These are phyloP conservation scores for Pipistrellus kuhlii DNA, from an alignment of 2,797 vertebrate genomes.

Conservation along the genomic window DNA sequence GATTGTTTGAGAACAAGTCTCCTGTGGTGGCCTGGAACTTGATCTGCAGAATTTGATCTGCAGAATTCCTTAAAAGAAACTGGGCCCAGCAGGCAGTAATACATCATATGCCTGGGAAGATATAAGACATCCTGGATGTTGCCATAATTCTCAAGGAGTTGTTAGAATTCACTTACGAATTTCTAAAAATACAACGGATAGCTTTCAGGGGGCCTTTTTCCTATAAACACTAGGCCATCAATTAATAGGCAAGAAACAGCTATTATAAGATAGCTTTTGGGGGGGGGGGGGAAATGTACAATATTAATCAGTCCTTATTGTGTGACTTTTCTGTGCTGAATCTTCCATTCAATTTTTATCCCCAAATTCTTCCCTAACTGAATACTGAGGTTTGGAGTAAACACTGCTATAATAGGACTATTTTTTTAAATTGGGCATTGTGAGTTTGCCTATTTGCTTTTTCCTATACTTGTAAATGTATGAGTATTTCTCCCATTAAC, in stretches of 20 bases:
- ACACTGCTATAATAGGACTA: not conserved
- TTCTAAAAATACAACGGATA: conserved; percentile 63
- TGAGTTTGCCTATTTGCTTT: not conserved
- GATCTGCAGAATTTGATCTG: conserved; percentile 49
- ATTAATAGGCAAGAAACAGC: conserved; percentile 34
- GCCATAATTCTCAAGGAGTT: conserved; percentile 32
- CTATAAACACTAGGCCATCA: conserved; percentile 7
- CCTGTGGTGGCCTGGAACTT: conserved; percentile 40
- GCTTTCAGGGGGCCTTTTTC: conserved; percentile 15
- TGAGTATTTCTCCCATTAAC: not conserved
- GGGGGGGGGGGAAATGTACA: not conserved
- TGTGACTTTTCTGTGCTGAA: conserved; percentile 18
- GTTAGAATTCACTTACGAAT: conserved; percentile 49
- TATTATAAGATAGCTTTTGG: conserved; percentile 31
- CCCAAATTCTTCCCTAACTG: not conserved
- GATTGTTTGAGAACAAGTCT: conserved; percentile 59
- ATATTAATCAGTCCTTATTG: not conserved
- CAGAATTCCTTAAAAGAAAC: conserved; percentile 72
- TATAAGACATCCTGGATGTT: conserved; percentile 2
- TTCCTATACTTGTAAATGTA: conserved; percentile 24
- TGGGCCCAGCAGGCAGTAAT: not conserved
- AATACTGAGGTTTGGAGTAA: not conserved
- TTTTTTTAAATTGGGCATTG: conserved; percentile 34
- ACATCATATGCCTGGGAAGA: conserved; percentile 34
- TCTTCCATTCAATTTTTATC: not conserved